Base-by-base conservation (phyloP, 2,888 invertebrate genomes). In the Sthenelais limicola region DNA sequence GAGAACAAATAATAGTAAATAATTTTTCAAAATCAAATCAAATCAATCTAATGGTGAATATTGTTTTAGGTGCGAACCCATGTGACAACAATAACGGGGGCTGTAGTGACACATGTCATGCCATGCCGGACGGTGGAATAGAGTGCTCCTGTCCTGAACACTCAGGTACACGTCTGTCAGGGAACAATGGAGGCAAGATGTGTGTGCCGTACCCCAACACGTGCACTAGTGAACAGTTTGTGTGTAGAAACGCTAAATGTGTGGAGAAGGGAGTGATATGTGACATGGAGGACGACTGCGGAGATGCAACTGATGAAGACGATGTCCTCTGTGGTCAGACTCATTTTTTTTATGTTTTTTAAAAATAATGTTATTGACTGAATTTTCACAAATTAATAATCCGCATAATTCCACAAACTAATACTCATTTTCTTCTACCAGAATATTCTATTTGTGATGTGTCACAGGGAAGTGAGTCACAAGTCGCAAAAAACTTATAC, bases 221-320 rank as follows among this genome's bases (percentile, higher is more conserved):
- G 5, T 85, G 85, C 73, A 72, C 76, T 0, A 73, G 74, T 0
- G 78, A 79, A 83, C 95, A 96, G 86, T 98, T 97, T 89, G 93
- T 94, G 82, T 98, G 98, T 85, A 30, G 52, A 30, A 97, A 97
- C 85, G 96, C 96, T 7, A 93, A 95, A 81, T 98, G 98, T 83
- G 95, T 98, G 76, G 94, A 94, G 1, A 90, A 95, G 71, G 94
- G 95, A 92, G 97, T 96, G 96, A 93, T 96, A 0, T 98, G 98
- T 87, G 97, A 98, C 86, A 93, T 95, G 0, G 96, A 96, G 81
- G 76, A 82, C 48, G 85, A 88, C 75, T 87, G 87, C 76, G 76
- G 75, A 0, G 86, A 86, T 72, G 80, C 77, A 21, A 80, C 82
- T 1, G 86, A 86, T 68, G 86, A 87, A 74, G 80, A 83, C 51